Evolutionary conservation across 2,797 vertebrate genomes (phyloP).

Genomic region (Podargus strigoides): DNA sequence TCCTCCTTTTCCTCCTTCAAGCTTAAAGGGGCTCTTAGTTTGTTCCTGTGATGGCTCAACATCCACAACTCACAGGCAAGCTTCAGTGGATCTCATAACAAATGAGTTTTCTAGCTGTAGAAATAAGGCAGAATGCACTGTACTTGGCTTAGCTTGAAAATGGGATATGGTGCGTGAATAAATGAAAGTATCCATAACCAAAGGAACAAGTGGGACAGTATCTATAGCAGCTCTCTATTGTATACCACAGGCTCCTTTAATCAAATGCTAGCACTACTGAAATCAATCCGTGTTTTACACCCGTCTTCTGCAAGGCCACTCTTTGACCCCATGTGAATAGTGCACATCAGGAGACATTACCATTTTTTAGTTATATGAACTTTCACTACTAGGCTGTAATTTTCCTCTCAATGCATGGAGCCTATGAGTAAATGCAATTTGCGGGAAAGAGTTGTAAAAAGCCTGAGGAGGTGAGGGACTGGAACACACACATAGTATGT

Average conservation of each 20-base stretch:
- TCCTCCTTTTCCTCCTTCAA: background rate
- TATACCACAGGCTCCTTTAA: background rate
- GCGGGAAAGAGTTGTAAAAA: slow-evolving; percentile 9
- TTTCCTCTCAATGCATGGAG: background rate
- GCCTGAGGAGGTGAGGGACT: background rate
- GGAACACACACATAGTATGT: background rate
- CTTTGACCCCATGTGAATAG: background rate
- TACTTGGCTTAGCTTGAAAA: background rate
- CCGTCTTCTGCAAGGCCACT: background rate
- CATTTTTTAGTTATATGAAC: background rate
- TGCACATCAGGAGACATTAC: background rate
- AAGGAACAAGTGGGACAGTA: background rate
- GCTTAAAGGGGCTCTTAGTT: background rate
- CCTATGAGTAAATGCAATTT: background rate
- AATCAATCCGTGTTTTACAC: background rate
- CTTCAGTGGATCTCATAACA: background rate
- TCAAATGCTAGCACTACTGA: background rate
- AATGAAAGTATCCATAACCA: background rate
- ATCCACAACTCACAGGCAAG: background rate
- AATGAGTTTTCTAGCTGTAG: background rate
- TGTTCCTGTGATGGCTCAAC: background rate
- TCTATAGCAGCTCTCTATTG: background rate
- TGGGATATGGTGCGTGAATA: background rate
- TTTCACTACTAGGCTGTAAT: background rate
- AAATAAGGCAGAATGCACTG: background rate